Evolutionary conservation across 2,888 invertebrate species (phyloP), one percentile per base, ranked within the genome.

Genomic region (Patella ulyssiponensis): DNA sequence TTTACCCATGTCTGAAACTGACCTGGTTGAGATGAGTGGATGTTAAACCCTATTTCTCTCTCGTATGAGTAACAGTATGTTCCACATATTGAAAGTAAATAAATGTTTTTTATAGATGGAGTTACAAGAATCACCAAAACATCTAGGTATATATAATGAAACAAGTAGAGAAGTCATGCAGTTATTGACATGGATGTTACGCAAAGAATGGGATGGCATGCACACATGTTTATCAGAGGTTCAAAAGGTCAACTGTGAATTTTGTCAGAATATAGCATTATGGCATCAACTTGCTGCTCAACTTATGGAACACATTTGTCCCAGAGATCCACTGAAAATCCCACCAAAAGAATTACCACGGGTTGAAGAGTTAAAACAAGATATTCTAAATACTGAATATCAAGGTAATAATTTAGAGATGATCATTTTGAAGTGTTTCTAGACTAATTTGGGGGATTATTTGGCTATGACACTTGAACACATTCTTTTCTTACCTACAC

Each of bases 181-280:
- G 77, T 93, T 95, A 75, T 92, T 97, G 83, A 95, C 95, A 86
- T 94, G 94, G 83, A 96, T 96, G 94, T 93, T 96, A 64, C 94
- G 94, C 2, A 94, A 95, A 7, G 94, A 95, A 27, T 95, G 96
- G 94, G 94, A 94, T 79, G 95, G 94, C 23, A 93, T 93, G 9
- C 93, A 93, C 88, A 91, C 91, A 3, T 94, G 94, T 85, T 92
- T 90, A n/a, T 89, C 90, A 85, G 86, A 93, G 87, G 91, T 92
- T 84, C 92, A 92, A 58, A 91, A 92, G 64, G 90, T 91, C 52
- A 97, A 97, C 90, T 99, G 98, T 89, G 94, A 95, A 75, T 96
- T 96, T 91, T 99, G 98, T 92, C 97, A 98, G 82, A 88, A 89
- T 75, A 85, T 86, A 23, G 96, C 97, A 54, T 95, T 98, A 93